phyloP scores from a whole-genome alignment of 1,140 invertebrate species.

The Pseudachorutes palmiensis region DNA sequence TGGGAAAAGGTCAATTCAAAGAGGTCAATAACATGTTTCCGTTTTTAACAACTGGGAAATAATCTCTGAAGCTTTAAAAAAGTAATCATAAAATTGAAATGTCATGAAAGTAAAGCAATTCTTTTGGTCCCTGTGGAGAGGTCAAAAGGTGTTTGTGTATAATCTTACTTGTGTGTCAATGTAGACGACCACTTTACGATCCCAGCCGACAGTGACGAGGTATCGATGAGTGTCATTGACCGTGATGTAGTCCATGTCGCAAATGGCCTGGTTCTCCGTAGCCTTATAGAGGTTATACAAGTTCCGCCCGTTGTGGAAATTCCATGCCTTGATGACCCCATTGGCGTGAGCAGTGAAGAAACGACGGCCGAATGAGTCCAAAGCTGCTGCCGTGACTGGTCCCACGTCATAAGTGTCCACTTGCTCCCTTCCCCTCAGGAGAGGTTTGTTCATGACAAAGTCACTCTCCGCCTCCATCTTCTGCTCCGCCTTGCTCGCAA shows the following conservation, averaged over 20 bases:
- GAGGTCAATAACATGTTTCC: too few species aligned
- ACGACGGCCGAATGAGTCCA: conserved; percentile 17
- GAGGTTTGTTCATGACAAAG: conserved; percentile 14
- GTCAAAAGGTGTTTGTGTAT: too few species aligned
- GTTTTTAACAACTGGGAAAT: too few species aligned
- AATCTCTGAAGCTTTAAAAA: too few species aligned
- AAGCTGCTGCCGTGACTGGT: conserved; percentile 15
- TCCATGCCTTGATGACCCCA: conserved; percentile 26
- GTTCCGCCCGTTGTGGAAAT: conserved; percentile 27
- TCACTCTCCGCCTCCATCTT: conserved; percentile 23
- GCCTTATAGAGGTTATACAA: conserved; percentile 28
- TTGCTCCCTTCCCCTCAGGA: conserved; percentile 18
- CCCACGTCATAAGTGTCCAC: conserved; percentile 27
- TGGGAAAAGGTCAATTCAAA: too few species aligned
- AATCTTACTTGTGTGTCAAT: conserved; percentile 21
- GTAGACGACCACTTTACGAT: conserved; percentile 19
- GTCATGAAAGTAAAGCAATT: too few species aligned
- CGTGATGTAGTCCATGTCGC: conserved; percentile 29
- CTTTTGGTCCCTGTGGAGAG: too few species aligned
- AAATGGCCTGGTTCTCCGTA: conserved; percentile 16
- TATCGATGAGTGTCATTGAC: conserved; percentile 24
- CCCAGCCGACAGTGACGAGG: conserved; percentile 24
- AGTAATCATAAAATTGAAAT: too few species aligned
- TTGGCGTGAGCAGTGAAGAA: conserved; percentile 26
- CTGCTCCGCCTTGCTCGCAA: conserved; percentile 14